Conservation (phyloP, 2,888 invertebrate genomes). For the Cerastis leucographa region DNA sequence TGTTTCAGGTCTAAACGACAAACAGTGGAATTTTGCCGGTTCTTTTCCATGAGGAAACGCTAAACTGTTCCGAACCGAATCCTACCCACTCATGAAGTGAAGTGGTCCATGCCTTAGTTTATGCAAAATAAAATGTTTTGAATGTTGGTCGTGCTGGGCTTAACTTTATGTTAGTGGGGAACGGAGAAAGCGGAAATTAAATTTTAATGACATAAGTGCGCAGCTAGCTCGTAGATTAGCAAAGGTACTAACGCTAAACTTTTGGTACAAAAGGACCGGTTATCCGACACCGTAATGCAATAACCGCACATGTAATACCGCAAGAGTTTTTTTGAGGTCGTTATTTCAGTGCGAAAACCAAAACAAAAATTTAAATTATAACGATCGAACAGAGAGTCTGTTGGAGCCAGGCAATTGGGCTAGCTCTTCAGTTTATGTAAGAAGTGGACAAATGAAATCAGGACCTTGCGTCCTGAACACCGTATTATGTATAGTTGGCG, state of each 20-base stretch:
- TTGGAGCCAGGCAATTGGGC: too few relatives aligned
- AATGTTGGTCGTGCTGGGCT: neutral
- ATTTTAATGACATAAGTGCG: neutral
- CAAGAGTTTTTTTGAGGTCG: conserved; percentile 13
- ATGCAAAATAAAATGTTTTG: neutral
- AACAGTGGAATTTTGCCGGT: neutral
- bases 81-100: neutral
- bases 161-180: neutral
- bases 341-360: conserved; percentile 15
- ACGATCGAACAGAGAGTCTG: too few relatives aligned
- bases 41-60: neutral
- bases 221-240: neutral
- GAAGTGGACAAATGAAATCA: neutral
- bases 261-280: neutral
- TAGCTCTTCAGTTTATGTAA: neutral
- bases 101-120: neutral
- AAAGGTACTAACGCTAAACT: neutral
- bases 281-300: too few relatives aligned
- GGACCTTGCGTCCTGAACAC: neutral
- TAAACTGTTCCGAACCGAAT: neutral
- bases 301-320: neutral
- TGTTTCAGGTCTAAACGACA: neutral
- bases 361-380: neutral
- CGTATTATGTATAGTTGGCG: neutral
- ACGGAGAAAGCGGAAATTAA: neutral